Evolutionary conservation across 2,113 vertebrate species (phyloP), one percentile per base, ranked within the genome.

Genomic region (Mastomys natalensis): DNA sequence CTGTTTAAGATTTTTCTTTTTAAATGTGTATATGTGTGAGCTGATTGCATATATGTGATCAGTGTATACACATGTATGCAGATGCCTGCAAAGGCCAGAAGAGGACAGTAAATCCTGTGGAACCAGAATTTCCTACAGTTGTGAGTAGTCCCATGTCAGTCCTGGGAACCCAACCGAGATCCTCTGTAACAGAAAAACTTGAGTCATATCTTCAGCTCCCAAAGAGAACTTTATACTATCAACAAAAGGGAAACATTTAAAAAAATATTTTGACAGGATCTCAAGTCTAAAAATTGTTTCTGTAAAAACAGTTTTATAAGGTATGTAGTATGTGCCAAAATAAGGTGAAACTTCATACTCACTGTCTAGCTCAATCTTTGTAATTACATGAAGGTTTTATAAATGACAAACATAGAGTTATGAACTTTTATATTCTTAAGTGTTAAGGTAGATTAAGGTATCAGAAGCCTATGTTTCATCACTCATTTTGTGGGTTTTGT

Each of bases 261-360:
- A 73, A 13, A 89, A 45, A 68, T 74, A 11, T 88, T 86, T 89
- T 70, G 53, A 87, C 15, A 91, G 94, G 34, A 55, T 81, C 12
- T 4, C 48, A 72, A 81, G 5, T 26, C 95, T 95, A 51, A 7
- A 84, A 93, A 51, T 92, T 53, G 21, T 77, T 21, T 93, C 66
- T 66, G 11, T 93, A 68, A 77, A 97, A 34, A 24, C 68, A 92
- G 45, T 90, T 97, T 88, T 87, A 80, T 40, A 90, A 53, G 43
- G 45, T 72, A 86, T 0, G 74, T 55, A 68, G n/a, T 53, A 68
- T 51, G 13, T 73, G 40, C 43, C 45, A 87, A 66, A 92, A 60
- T 55, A 16, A 80, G 60, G 7, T 55, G 73, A 90, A 89, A 88
- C 11, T 89, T 94, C 29, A 86, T 72, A 29, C 19, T 13, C 1